phyloP scores from a whole-genome alignment of 2,113 vertebrate species.

The Empidonax traillii region DNA sequence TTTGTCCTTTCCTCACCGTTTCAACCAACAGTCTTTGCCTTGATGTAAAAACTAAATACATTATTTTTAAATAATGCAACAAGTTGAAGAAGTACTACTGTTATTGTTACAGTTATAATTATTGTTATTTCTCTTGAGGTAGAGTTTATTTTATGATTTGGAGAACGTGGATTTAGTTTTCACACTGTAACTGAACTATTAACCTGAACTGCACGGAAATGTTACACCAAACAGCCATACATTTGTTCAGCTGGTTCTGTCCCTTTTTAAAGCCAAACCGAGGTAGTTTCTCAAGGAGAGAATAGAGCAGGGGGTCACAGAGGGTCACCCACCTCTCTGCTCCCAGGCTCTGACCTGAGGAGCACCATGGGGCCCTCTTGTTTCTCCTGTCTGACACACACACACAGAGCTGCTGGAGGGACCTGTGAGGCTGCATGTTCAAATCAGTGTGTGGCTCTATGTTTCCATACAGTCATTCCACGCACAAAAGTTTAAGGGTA shows the following conservation, averaged over 20 bases:
- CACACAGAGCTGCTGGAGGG: neutral
- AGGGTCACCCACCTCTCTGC: neutral
- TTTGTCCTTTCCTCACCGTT: neutral
- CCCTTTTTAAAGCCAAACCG: neutral
- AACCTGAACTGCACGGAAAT: slow-evolving; percentile 11
- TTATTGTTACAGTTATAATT: neutral
- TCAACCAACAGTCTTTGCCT: neutral
- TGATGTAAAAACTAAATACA: too few relatives aligned
- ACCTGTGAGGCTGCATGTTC: accelerated
- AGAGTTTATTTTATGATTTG: neutral
- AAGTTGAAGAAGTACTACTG: neutral
- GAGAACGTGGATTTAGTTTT: neutral
- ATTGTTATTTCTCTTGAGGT: neutral
- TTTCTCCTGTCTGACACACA: neutral
- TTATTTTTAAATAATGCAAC: neutral
- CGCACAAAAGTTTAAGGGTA: accelerated
- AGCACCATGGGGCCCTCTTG: neutral
- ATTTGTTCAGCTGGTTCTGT: slow-evolving; percentile 65
- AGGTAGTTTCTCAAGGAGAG: slow-evolving; percentile 49
- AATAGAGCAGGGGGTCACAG: slow-evolving; percentile 25
- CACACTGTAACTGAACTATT: slow-evolving; percentile 43
- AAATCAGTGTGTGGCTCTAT: accelerated
- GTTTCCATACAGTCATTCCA: neutral
- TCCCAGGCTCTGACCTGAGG: slow-evolving; percentile 16
- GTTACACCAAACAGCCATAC: slow-evolving; percentile 9